Percentiles rank a stretch among this genome's conserved stretches.
These are phyloP conservation scores for Cottus gobio DNA, from an alignment of 2,113 vertebrate genomes.

Conservation along the genomic window DNA sequence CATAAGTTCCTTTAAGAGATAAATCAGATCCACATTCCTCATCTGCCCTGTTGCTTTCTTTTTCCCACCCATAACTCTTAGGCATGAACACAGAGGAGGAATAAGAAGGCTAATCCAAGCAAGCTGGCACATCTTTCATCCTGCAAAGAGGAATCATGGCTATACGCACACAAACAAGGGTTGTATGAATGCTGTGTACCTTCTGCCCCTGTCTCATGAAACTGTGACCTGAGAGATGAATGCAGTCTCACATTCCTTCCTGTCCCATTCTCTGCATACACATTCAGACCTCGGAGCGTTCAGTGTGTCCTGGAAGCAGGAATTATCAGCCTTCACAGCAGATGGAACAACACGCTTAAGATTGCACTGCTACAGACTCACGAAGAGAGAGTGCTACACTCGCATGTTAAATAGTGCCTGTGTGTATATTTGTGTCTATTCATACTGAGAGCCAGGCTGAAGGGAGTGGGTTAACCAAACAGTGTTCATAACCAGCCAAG, in stretches of 20 bases:
- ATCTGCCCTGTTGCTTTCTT: not conserved
- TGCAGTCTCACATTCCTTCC: conserved; percentile 17
- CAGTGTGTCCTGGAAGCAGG: not conserved
- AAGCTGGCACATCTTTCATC: conserved; percentile 18
- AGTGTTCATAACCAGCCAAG: conserved; percentile 5
- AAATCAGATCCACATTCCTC: conserved; percentile 6
- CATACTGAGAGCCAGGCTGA: not conserved
- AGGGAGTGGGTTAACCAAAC: conserved; percentile 36
- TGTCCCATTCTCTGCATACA: not conserved
- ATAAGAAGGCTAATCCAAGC: not conserved
- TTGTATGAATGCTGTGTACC: conserved; percentile 12
- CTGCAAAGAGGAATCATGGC: conserved; percentile 21
- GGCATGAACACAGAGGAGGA: not conserved
- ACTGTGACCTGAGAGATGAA: conserved; percentile 16
- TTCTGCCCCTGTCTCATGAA: conserved; percentile 4
- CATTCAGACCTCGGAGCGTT: conserved; percentile 3
- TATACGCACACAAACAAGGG: conserved; percentile 27
- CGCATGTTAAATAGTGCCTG: conserved; percentile 11
- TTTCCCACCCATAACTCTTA: not conserved
- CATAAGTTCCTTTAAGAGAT: not conserved
- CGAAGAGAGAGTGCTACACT: conserved; percentile 1
- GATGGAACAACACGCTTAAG: conserved; percentile 12
- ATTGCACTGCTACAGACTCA: conserved; percentile 22
- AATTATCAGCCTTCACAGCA: conserved; percentile 9
- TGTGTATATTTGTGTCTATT: conserved; percentile 26